Conservation (phyloP, 1,140 invertebrate genomes). For the Drosophila truncata region DNA sequence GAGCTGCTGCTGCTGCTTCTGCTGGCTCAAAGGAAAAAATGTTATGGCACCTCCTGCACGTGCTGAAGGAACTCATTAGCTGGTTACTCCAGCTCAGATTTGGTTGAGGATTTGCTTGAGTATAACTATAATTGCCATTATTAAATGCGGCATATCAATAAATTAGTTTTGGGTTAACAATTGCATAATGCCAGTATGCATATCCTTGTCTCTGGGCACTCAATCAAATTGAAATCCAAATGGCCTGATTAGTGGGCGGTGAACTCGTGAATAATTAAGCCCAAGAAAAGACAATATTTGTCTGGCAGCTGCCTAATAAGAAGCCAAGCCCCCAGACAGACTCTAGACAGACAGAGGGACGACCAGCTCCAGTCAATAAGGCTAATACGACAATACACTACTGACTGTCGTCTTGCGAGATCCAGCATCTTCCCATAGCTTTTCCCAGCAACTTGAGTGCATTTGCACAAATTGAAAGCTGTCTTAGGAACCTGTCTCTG, state of each 20-base stretch:
- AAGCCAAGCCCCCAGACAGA: constrained; percentile 31
- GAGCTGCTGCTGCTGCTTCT: constrained; percentile 21
- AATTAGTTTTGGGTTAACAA: constrained; percentile 23
- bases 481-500: constrained; percentile 32
- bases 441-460: constrained; percentile 50
- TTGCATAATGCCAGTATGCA: constrained; percentile 22
- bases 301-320: constrained; percentile 35
- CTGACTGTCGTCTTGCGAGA: constrained; percentile 15
- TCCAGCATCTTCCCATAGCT: constrained; percentile 1
- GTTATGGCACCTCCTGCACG: constrained; percentile 57
- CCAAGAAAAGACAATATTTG: constrained; percentile 41
- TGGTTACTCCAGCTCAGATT: background rate
- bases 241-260: constrained; percentile 39
- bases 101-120: background rate
- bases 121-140: constrained; percentile 25
- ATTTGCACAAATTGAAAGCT: constrained; percentile 61
- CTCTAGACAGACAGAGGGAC: constrained; percentile 3
- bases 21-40: constrained; percentile 52
- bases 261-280: constrained; percentile 50
- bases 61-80: constrained; percentile 47
- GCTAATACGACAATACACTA: constrained; percentile 45
- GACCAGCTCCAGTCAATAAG: constrained; percentile 37
- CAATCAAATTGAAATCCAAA: constrained; percentile 53
- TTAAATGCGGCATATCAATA: constrained; percentile 53
- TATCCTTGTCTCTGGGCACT: constrained; percentile 32